Evolutionary conservation across 2,797 vertebrate genomes (phyloP).

Genomic region (Mycteria americana): DNA sequence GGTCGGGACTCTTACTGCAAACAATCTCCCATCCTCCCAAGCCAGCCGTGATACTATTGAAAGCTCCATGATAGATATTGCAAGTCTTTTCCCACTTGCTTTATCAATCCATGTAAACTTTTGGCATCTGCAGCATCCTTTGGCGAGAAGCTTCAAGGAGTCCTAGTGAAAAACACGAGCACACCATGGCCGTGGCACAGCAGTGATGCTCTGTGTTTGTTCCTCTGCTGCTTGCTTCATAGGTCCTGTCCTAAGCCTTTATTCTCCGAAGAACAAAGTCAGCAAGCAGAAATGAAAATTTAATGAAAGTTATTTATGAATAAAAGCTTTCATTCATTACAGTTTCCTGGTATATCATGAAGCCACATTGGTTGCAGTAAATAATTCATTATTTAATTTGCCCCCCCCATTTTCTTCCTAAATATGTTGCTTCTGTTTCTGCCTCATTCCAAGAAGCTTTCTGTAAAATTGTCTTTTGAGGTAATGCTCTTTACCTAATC

Average conservation of each 20-base stretch:
- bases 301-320: neutral
- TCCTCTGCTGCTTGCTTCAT: neutral
- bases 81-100: neutral
- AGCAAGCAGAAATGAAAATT: neutral
- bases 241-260: neutral
- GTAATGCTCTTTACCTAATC: neutral
- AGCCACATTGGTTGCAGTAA: neutral
- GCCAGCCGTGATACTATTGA: neutral
- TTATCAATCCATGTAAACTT: neutral
- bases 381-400: neutral
- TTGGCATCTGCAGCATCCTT: too few relatives aligned
- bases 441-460: neutral
- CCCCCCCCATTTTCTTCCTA: neutral
- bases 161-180: neutral
- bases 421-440: neutral
- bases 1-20: neutral
- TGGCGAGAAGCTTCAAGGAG: neutral
- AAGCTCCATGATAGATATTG: neutral
- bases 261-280: neutral
- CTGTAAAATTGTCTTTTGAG: neutral
- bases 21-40: neutral
- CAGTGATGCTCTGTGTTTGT: neutral
- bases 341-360: rapidly evolving
- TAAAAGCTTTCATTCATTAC: neutral
- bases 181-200: neutral